phyloP scores from a whole-genome alignment of 2,113 vertebrate species.

The Mirounga angustirostris region DNA sequence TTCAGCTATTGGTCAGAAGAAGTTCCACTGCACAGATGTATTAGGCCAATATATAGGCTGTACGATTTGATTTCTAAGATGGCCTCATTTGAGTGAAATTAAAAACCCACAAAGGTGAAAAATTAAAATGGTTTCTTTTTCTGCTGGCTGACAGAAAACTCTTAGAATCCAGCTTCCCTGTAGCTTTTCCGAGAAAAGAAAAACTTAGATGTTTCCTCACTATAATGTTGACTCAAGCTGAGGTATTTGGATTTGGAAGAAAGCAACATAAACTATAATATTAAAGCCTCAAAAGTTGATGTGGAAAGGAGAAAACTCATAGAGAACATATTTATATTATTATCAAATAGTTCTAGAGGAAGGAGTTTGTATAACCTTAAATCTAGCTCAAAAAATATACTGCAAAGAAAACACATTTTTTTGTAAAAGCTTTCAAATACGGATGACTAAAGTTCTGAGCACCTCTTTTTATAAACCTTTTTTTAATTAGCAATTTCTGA shows the following conservation, averaged over 20 bases:
- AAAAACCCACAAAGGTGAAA: constrained; percentile 37
- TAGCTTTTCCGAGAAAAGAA: neutral
- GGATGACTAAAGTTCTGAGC: neutral
- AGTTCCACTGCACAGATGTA: neutral
- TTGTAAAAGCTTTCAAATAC: neutral
- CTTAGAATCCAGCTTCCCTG: constrained; percentile 64
- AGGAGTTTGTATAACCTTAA: neutral
- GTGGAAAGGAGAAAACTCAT: constrained; percentile 3
- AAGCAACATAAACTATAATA: constrained; percentile 35
- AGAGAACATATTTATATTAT: neutral
- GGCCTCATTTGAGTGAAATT: constrained; percentile 40
- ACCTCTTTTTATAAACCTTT: neutral
- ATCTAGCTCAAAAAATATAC: neutral
- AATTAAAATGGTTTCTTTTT: constrained; percentile 74
- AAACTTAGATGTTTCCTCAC: constrained; percentile 41
- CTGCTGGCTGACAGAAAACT: constrained; percentile 63
- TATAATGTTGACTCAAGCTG: constrained; percentile 53
- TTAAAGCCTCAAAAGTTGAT: constrained; percentile 41
- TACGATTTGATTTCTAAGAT: constrained; percentile 52
- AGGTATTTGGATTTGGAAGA: constrained; percentile 25
- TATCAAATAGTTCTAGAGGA: constrained; percentile 49
- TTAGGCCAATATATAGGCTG: constrained; percentile 5
- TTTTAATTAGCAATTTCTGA: constrained; percentile 62
- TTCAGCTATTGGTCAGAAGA: constrained; percentile 68
- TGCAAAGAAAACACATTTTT: constrained; percentile 56